phyloP scores from a whole-genome alignment of 2,888 invertebrate genomes.

The Cryptosula pallasiana region DNA sequence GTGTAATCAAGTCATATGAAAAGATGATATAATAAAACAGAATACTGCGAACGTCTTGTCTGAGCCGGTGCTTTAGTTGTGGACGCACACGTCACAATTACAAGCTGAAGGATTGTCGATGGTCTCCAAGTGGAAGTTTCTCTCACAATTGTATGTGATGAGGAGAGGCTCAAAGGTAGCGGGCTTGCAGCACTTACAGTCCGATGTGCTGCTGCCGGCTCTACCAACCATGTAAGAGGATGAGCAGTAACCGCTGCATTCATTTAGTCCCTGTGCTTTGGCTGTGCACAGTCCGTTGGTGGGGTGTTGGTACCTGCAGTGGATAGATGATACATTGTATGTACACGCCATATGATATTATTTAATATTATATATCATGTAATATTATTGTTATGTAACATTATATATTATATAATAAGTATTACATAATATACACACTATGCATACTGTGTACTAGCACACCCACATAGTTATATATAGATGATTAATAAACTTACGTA shows the following conservation, averaged over 20 bases:
- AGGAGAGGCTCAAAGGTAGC: background rate
- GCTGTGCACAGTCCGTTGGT: background rate
- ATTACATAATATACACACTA: no score
- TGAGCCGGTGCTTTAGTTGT: background rate
- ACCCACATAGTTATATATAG: no score
- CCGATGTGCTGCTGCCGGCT: background rate
- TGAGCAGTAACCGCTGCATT: slow-evolving; percentile 17
- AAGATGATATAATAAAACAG: background rate
- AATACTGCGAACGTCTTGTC: background rate
- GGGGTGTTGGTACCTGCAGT: background rate
- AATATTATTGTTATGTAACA: no score
- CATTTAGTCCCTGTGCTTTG: slow-evolving; percentile 1
- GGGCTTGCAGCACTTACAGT: slow-evolving; percentile 15
- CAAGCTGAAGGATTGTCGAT: slow-evolving; percentile 6
- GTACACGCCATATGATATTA: no score
- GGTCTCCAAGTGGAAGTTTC: background rate
- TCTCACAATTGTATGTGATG: background rate
- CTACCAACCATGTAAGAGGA: background rate
- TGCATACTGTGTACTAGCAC: no score
- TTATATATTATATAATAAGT: no score
- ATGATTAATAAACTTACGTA: slow-evolving; percentile 2
- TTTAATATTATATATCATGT: no score
- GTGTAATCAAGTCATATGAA: no score
- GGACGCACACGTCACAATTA: background rate
- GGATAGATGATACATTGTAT: no score